phyloP scores from a whole-genome alignment of 2,113 vertebrate species.

The Nothocercus julius region DNA sequence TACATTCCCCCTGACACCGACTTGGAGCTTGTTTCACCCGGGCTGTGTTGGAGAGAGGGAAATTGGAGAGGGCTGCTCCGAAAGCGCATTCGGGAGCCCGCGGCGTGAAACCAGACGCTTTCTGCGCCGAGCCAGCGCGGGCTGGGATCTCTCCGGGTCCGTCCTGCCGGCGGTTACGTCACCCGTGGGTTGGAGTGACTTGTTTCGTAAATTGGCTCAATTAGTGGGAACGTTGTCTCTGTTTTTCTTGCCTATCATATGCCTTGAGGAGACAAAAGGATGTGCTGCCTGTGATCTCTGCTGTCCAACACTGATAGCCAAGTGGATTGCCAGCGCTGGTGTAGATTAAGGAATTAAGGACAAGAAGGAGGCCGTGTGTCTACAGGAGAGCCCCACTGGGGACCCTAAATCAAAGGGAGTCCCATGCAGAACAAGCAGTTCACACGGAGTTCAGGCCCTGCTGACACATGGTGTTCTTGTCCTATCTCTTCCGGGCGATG shows the following conservation, averaged over 20 bases:
- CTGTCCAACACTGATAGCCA: slow-evolving; percentile 48
- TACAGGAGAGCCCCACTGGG: slow-evolving; percentile 23
- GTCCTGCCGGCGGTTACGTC: neutral
- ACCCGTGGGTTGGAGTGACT: slow-evolving; percentile 41
- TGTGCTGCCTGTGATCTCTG: slow-evolving; percentile 36
- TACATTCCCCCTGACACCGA: slow-evolving; percentile 63
- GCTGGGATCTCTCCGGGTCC: slow-evolving; percentile 11
- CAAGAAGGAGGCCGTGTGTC: neutral
- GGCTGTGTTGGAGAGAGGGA: neutral
- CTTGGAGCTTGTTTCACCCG: slow-evolving; percentile 37
- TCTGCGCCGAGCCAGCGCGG: neutral
- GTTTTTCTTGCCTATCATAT: neutral
- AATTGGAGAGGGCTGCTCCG: slow-evolving; percentile 43
- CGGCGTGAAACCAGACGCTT: slow-evolving; percentile 48
- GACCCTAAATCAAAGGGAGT: slow-evolving; percentile 48
- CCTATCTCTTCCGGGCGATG: slow-evolving; percentile 14
- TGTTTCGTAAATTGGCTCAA: slow-evolving; percentile 54
- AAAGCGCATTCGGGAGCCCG: neutral
- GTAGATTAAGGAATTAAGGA: slow-evolving; percentile 37
- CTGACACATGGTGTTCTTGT: slow-evolving; percentile 14
- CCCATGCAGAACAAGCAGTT: slow-evolving; percentile 46
- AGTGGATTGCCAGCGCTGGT: neutral
- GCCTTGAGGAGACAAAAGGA: slow-evolving; percentile 50
- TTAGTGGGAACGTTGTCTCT: slow-evolving; percentile 21
- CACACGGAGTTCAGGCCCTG: slow-evolving; percentile 42